These are phyloP conservation scores for Stichodactyla mertensii DNA, from an alignment of 64 coral and sea anemone genomes.

Conservation along the genomic window DNA sequence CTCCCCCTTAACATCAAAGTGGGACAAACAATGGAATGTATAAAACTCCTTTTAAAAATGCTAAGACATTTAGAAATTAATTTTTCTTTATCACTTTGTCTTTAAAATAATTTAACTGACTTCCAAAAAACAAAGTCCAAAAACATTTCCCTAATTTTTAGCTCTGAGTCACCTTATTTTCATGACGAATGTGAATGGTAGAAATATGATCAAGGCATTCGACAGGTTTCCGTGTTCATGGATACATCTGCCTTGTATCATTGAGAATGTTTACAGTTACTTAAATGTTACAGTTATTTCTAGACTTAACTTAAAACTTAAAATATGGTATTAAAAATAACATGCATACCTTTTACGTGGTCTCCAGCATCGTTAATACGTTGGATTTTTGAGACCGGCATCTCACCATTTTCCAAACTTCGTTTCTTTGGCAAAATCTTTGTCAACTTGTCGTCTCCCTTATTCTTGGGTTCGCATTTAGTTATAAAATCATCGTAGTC, in stretches of 20 bases:
- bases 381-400: constrained; percentile 29
- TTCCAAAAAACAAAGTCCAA: too few species aligned
- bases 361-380: constrained; percentile 16
- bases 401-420: constrained; percentile 41
- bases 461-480: constrained; percentile 15
- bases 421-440: constrained; percentile 22
- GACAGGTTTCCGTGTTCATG: neutral
- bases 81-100: too few species aligned
- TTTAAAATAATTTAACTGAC: too few species aligned
- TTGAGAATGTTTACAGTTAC: neutral
- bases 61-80: too few species aligned
- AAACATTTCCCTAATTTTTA: neutral
- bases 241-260: neutral
- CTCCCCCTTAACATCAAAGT: neutral
- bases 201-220: constrained; percentile 1
- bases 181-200: neutral
- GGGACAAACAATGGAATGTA: too few species aligned
- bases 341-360: neutral
- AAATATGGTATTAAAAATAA: neutral
- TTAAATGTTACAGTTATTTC: too few species aligned
- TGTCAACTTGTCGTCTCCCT: constrained; percentile 1
- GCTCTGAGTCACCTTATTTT: neutral
- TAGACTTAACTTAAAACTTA: too few species aligned
- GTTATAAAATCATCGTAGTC: constrained; percentile 96
- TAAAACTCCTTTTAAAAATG: too few species aligned